Evolutionary conservation across 2,888 invertebrate genomes (phyloP).

Genomic region (Diadegma fenestrale): DNA sequence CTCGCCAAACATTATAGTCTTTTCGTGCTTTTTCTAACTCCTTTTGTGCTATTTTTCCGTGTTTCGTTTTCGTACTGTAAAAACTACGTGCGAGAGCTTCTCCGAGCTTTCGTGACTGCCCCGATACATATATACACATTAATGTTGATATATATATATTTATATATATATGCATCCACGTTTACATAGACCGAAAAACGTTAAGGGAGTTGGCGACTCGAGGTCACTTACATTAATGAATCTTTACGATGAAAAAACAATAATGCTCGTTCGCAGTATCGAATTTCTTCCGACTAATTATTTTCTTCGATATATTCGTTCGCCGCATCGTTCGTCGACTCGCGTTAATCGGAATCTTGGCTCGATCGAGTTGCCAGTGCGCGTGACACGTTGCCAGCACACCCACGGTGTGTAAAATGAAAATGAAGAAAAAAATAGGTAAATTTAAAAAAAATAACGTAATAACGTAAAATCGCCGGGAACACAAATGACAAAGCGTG

Average conservation of each 20-base stretch:
- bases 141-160: constrained; percentile 63
- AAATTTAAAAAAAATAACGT: constrained; percentile 35
- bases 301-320: neutral
- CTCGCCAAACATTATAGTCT: neutral
- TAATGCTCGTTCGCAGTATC: neutral
- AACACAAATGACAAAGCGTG: constrained; percentile 62
- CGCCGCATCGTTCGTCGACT: neutral
- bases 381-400: constrained; percentile 39
- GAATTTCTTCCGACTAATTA: neutral
- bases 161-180: constrained; percentile 51
- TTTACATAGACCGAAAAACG: constrained; percentile 65
- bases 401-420: constrained; percentile 17
- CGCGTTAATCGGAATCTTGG: constrained; percentile 31
- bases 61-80: constrained; percentile 3
- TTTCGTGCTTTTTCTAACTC: neutral
- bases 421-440: neutral
- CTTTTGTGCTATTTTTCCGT: constrained; percentile 16
- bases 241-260: neutral
- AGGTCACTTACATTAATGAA: neutral
- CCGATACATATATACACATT: constrained; percentile 60
- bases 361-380: constrained; percentile 50
- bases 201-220: constrained; percentile 45
- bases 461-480: constrained; percentile 52
- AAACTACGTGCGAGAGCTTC: constrained; percentile 39
- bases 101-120: constrained; percentile 54